phyloP scores from a whole-genome alignment of 37 sponge, comb jelly and placozoan genomes.

The Hexactinellida sp. region DNA sequence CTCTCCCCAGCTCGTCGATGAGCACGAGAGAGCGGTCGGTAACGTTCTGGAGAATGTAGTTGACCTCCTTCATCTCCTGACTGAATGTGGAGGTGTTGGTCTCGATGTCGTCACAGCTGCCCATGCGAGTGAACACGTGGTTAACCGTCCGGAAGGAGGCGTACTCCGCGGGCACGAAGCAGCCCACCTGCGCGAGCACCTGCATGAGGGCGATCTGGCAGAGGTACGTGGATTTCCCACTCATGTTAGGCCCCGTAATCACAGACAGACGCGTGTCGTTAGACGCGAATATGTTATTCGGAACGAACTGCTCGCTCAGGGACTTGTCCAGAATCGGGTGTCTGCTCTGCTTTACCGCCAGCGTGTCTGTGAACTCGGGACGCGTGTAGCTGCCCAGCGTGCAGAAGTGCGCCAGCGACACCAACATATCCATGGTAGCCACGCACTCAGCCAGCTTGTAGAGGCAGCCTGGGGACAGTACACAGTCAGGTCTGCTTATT shows the following conservation, averaged over 20 bases:
- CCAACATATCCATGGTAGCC: constrained; percentile 86
- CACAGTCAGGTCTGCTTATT: too few relatives aligned
- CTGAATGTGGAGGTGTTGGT: constrained; percentile 95
- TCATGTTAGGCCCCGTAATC: constrained; percentile 96
- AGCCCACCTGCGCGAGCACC: constrained; percentile 89
- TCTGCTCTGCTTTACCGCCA: constrained; percentile 71
- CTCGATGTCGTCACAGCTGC: constrained; percentile 89
- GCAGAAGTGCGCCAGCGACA: constrained; percentile 75
- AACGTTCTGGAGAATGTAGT: constrained; percentile 39
- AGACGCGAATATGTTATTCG: constrained; percentile 76
- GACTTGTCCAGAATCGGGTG: constrained; percentile 90
- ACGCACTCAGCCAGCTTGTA: constrained; percentile 89
- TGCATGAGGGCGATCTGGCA: constrained; percentile 77
- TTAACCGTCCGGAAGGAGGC: constrained; percentile 73
- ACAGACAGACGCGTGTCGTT: constrained; percentile 62
- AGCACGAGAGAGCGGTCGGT: constrained; percentile 52
- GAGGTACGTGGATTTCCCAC: constrained; percentile 73
- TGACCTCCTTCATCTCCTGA: constrained; percentile 55
- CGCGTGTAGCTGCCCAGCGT: constrained; percentile 73
- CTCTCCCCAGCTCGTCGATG: constrained; percentile 87
- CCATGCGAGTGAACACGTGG: constrained; percentile 88
- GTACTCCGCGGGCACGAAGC: constrained; percentile 86
- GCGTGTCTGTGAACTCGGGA: constrained; percentile 86
- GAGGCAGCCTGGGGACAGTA: constrained; percentile 47
- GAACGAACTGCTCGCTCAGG: constrained; percentile 33